phyloP scores from a whole-genome alignment of 2,797 vertebrate genomes.

The Intellagama lesueurii region DNA sequence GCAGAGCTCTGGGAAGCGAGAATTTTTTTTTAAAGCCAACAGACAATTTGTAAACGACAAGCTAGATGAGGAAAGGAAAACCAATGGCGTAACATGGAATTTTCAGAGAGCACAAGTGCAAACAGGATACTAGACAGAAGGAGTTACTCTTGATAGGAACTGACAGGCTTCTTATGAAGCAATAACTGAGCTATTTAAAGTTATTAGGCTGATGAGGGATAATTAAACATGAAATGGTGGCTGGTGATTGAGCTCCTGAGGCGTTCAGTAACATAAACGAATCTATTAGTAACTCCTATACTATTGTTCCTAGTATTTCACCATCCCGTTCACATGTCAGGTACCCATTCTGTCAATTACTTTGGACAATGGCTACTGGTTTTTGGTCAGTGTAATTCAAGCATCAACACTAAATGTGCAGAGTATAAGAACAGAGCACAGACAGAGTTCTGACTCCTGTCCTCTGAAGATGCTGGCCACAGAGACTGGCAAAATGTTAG shows the following conservation, averaged over 20 bases:
- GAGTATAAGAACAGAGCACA: too few species aligned
- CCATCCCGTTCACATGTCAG: background rate
- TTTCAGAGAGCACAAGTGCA: constrained; percentile 50
- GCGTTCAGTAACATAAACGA: constrained; percentile 37
- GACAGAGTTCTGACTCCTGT: too few species aligned
- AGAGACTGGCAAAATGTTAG: too few species aligned
- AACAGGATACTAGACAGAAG: constrained; percentile 47
- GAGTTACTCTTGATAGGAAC: constrained; percentile 48
- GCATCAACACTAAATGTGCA: too few species aligned
- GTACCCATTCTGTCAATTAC: background rate
- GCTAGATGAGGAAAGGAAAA: constrained; percentile 24
- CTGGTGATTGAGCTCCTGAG: background rate
- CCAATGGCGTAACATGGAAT: constrained; percentile 35
- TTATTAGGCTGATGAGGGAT: constrained; percentile 47
- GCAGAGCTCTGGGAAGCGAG: constrained; percentile 46
- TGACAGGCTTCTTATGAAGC: constrained; percentile 39
- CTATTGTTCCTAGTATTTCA: constrained; percentile 5
- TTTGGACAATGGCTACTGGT: too few species aligned
- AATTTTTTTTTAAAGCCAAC: too few species aligned
- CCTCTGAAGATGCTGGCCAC: too few species aligned
- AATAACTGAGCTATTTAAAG: constrained; percentile 34
- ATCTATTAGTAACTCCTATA: constrained; percentile 37
- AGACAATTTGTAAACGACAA: background rate
- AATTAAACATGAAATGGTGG: constrained; percentile 44
- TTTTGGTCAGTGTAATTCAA: background rate